Base-by-base conservation (phyloP, 2,888 invertebrate genomes). In the Rhingia campestris region DNA sequence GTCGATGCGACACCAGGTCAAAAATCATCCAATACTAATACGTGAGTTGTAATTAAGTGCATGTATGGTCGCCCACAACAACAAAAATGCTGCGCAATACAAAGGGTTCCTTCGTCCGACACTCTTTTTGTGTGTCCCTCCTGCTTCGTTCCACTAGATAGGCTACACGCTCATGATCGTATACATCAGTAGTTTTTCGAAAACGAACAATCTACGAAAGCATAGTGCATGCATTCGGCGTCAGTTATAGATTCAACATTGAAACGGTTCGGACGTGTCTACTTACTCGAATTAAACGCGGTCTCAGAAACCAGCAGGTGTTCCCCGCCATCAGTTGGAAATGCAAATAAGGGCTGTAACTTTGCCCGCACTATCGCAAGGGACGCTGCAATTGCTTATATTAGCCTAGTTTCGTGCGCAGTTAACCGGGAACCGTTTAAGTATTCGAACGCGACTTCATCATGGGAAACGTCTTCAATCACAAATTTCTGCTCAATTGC, bases 401-500 rank as follows among this genome's bases (percentile, higher is more conserved):
- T 67, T 82, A 73, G 39, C 72, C 67, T 63, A 73, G 37, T 82
- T 73, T 73, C 37, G 49, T 12, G n/a, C 35, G n/a, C 39, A 61
- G 35, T 81, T 66, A 6, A 7, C 7, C 54, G 64, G 5, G 12
- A 49, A 53, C 12, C 64, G 32, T 22, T 41, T 37, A 22, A 63
- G n/a, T 4, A 64, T 53, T 73, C 56, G 56, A 75, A 70, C 51
- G 59, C 51, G 6, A 51, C 35, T 35, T 63, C 87, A 77, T 22
- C 39, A 90, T 90, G 90, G 88, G 88, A 66, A 88, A 88, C 79
- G 90, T 93, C 86, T 92, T 93, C 56, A 93, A 93, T 90, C 93
- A 94, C 72, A 95, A 94, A 92, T 92, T 93, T 86, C 91, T 95
- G 84, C 93, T 95, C 89, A 94, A 94, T 86, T 93, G 93, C 89